Base-by-base conservation (phyloP, 2,888 invertebrate genomes). In the Hemicrepidius hirtus region DNA sequence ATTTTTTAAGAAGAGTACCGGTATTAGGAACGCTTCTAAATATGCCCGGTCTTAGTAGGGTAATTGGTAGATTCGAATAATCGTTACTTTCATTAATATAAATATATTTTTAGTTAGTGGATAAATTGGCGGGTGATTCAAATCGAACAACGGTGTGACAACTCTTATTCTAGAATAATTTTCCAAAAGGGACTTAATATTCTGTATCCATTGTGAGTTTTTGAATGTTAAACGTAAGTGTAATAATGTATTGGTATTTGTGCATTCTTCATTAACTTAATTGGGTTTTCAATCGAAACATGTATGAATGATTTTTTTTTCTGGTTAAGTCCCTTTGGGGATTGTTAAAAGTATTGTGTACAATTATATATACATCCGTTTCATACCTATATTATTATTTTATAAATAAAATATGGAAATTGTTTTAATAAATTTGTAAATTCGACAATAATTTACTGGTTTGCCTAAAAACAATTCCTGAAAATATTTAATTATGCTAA, bases 1-100 rank as follows among this genome's bases (percentile, higher is more conserved):
- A 98, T 86, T 98, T 99, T 87, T 87, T 99, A 78, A 90, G 98
- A 82, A 92, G 97, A 87, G 93, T 99, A 74, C 99, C 99, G 65
- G 89, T 98, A 6, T 85, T 99, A 71, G 98, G 98, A 13, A 93
- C 94, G 7, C 82, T 99, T 77, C 90, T 99, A 53, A 96, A 93
- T 87, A 89, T 98, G 82, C 97, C 99, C 35, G 93, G 96, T 70
- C 93, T 99, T 78, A 92, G 95, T 88, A 92, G 93, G 87, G 93
- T 95, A 89, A 88, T 92, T 90, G 53, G 1, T 2, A 49, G 12
- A 5, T 46, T 41, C 49, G 62, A 41, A 37, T 50, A 24, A 28
- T 9, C 21, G 55, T 32, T 13, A 5, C 20, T 49, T n/a, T 49
- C n/a, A 4, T 16, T 18, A 60, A 18, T 6, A 35, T 18, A 16